Percentiles rank a stretch among this genome's conserved stretches.
Evolutionary conservation across 2,113 vertebrate genomes (phyloP).

Genomic region (Bos taurus): DNA sequence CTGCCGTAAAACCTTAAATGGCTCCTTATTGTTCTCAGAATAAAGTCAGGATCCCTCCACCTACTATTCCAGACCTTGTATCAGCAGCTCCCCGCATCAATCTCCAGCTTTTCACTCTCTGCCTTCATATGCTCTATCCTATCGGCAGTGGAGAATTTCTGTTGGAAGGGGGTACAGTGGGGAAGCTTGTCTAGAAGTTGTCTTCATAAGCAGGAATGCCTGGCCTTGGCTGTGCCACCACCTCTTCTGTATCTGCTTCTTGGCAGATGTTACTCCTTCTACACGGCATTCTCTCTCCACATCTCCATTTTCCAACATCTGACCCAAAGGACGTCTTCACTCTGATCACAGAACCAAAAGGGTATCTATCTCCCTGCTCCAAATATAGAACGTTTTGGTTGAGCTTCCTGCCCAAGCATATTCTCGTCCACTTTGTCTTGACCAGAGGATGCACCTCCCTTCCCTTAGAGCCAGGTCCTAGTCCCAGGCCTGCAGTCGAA

Average conservation of each 20-base stretch:
- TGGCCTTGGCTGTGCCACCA: background rate
- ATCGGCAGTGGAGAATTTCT: background rate
- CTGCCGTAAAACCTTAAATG: background rate
- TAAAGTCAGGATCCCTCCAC: background rate
- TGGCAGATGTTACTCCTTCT: fast-evolving
- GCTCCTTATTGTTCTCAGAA: background rate
- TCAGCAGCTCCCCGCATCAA: background rate
- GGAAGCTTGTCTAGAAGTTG: background rate
- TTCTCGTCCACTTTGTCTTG: fast-evolving
- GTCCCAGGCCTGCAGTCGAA: background rate
- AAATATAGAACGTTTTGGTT: background rate
- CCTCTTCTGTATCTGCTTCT: background rate
- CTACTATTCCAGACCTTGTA: background rate
- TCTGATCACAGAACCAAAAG: background rate
- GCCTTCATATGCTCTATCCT: background rate
- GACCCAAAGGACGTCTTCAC: background rate
- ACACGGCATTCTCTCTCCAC: fast-evolving
- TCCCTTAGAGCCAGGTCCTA: background rate
- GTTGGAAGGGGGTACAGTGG: background rate
- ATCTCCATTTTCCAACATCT: fast-evolving
- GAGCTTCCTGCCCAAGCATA: background rate
- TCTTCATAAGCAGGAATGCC: background rate
- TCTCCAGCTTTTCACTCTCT: background rate
- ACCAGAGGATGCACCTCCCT: background rate
- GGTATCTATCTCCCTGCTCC: background rate